These are phyloP conservation scores for Saimiri boliviensis DNA, from an alignment of 2,113 vertebrate species.

Conservation along the genomic window DNA sequence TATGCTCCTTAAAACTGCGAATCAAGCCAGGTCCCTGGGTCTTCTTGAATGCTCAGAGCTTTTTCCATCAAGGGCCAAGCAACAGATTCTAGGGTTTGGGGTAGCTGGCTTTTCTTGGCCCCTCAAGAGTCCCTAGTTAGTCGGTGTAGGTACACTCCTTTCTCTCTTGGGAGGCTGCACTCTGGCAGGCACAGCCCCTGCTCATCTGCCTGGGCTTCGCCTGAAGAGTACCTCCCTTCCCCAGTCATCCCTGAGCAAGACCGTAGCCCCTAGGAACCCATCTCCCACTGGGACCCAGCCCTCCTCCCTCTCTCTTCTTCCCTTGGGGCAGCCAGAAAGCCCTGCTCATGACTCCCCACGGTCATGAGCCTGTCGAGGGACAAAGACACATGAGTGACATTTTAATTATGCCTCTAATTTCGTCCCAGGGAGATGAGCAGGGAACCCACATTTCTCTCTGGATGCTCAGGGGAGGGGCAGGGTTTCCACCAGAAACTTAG, in stretches of 20 bases:
- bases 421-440: not conserved
- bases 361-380: slow-evolving; percentile 15
- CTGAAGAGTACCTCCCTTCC: no score
- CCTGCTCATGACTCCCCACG: not conserved
- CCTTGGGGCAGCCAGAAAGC: not conserved
- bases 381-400: not conserved
- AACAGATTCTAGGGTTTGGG: not conserved
- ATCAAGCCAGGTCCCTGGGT: not conserved
- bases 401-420: slow-evolving; percentile 39
- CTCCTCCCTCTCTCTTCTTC: accelerated
- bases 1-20: not conserved
- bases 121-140: accelerated
- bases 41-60: not conserved
- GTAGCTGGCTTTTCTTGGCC: not conserved
- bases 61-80: not conserved
- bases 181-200: not conserved
- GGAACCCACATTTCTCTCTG: not conserved
- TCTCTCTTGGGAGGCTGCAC: no score
- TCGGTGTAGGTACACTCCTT: accelerated
- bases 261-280: not conserved
- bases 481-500: not conserved
- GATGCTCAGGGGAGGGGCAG: not conserved
- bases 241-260: not conserved
- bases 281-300: not conserved
- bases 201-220: not conserved